These are phyloP conservation scores for Haliaeetus leucogaster DNA, from an alignment of 2,113 vertebrate species.

Conservation along the genomic window DNA sequence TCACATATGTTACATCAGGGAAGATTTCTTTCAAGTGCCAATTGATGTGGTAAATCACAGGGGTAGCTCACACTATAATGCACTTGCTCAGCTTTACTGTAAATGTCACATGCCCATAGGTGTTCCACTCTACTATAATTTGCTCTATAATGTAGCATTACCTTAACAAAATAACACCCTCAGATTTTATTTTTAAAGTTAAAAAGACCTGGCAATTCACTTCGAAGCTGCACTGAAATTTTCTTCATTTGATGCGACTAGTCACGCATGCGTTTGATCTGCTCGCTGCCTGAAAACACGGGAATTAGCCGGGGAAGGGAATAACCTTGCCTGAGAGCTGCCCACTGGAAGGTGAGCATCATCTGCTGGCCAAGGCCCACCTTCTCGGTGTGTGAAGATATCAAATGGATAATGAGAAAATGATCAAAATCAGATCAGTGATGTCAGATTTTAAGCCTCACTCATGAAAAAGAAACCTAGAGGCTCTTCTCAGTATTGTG, in stretches of 20 bases:
- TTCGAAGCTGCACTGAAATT: background rate
- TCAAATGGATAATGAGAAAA: background rate
- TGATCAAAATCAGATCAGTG: background rate
- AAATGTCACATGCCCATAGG: background rate
- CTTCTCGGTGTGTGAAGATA: background rate
- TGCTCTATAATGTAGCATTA: background rate
- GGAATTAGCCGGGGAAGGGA: background rate
- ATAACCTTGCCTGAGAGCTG: background rate
- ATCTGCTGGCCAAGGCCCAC: fast-evolving
- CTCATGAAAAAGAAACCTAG: background rate
- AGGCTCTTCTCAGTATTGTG: background rate
- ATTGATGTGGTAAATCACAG: background rate
- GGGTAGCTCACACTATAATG: background rate
- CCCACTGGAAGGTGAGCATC: background rate
- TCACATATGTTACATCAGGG: background rate
- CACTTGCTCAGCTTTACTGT: background rate
- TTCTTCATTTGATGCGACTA: background rate
- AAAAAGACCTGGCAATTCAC: background rate
- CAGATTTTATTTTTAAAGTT: constrained; percentile 1
- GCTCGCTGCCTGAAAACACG: fast-evolving
- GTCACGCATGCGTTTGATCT: background rate
- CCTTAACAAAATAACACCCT: background rate
- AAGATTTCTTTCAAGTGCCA: background rate
- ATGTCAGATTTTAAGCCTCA: background rate
- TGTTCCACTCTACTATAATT: constrained; percentile 14